These are phyloP conservation scores for Synaphobranchus kaupii DNA, from an alignment of 2,797 vertebrate genomes.

Conservation along the genomic window DNA sequence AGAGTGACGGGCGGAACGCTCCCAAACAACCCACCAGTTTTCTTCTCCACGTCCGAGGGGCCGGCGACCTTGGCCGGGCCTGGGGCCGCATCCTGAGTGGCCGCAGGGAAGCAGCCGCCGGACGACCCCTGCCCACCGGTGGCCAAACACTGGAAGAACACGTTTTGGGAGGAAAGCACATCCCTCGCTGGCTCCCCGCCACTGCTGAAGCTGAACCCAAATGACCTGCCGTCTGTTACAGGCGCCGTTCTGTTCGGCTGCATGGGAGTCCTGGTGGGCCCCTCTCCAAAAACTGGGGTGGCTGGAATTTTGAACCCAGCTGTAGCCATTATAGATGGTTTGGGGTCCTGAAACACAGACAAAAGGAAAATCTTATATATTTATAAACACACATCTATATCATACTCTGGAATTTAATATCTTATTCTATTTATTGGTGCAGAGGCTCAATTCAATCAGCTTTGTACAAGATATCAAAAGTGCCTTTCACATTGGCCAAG, in stretches of 20 bases:
- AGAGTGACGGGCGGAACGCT: conserved; percentile 29
- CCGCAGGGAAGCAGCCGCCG: conserved; percentile 87
- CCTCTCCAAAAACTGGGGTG: conserved; percentile 79
- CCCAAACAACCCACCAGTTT: conserved; percentile 60
- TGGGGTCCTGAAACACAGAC: conserved; percentile 75
- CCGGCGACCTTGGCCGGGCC: conserved; percentile 78
- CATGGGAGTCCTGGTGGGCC: conserved; percentile 67
- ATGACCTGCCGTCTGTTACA: conserved; percentile 78
- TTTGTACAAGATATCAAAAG: too few species aligned
- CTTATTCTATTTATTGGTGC: too few species aligned
- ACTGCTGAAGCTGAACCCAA: conserved; percentile 84
- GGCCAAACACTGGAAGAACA: conserved; percentile 98
- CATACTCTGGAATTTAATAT: background rate
- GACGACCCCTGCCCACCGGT: conserved; percentile 80
- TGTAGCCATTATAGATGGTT: conserved; percentile 68
- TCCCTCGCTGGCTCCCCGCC: conserved; percentile 80
- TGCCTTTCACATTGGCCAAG: too few species aligned
- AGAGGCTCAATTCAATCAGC: too few species aligned
- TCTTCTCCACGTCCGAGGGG: conserved; percentile 70
- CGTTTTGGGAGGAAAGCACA: conserved; percentile 84
- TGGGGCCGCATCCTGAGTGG: conserved; percentile 78
- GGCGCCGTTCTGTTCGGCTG: conserved; percentile 83
- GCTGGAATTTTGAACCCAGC: conserved; percentile 67
- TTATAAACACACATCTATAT: background rate
- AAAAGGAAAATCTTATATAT: background rate